Conservation (phyloP, 2,797 vertebrate species). For the Brachyalestes nurse region DNA sequence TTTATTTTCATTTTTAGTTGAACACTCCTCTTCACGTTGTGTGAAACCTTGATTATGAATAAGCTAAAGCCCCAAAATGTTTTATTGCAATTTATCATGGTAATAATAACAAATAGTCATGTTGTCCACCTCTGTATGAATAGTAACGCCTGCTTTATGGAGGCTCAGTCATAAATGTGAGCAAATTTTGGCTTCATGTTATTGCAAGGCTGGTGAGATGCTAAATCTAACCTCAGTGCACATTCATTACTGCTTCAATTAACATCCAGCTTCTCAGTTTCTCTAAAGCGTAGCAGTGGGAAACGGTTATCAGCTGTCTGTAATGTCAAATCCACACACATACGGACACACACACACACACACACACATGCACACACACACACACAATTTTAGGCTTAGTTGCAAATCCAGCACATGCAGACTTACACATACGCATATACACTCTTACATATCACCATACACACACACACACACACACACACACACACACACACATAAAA, state of each 20-base stretch:
- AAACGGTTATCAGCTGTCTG: slow-evolving; percentile 48
- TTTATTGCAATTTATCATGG: neutral
- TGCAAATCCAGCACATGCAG: neutral
- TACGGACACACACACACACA: slow-evolving; percentile 14
- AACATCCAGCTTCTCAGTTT: slow-evolving; percentile 39
- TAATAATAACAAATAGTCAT: neutral
- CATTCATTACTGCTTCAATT: slow-evolving; percentile 54
- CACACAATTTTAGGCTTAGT: neutral
- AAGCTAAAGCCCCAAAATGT: too few species aligned
- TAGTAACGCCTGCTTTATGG: neutral
- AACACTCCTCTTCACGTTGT: too few species aligned
- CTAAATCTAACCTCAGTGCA: slow-evolving; percentile 41
- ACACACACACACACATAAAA: neutral
- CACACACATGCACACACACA: neutral
- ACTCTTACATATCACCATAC: neutral
- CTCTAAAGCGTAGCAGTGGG: slow-evolving; percentile 33
- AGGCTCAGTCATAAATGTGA: neutral
- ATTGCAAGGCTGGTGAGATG: slow-evolving; percentile 46
- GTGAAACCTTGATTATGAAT: neutral
- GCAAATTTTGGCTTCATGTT: neutral
- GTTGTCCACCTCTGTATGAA: neutral
- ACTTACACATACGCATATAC: slow-evolving; percentile 2
- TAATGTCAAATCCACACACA: slow-evolving; percentile 20
- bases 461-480: slow-evolving; percentile 17
- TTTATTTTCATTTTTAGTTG: too few species aligned